phyloP scores from a whole-genome alignment of 2,113 vertebrate genomes.

The Peucedramus taeniatus region DNA sequence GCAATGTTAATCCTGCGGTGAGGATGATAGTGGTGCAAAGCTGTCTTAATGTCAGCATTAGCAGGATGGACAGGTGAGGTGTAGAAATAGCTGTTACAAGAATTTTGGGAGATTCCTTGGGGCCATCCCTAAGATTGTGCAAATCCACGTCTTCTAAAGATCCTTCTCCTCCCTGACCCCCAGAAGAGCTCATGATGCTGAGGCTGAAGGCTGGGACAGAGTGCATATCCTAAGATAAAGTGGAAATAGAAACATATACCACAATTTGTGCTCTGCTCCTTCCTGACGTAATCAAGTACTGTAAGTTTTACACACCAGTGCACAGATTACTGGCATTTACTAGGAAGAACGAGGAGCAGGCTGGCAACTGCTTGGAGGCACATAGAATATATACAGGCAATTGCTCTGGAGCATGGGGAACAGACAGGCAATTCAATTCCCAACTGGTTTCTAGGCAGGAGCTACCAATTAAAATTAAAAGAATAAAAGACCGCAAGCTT shows the following conservation, averaged over 20 bases:
- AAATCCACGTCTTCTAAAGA: neutral
- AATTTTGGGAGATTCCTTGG: neutral
- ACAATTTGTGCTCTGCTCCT: neutral
- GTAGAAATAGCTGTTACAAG: neutral
- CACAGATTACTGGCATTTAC: conserved; percentile 48
- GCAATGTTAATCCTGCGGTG: neutral
- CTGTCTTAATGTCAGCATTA: neutral
- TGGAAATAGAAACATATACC: neutral
- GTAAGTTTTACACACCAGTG: conserved; percentile 28
- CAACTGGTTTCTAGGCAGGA: conserved; percentile 60
- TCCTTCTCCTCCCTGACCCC: neutral
- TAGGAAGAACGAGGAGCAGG: conserved; percentile 19
- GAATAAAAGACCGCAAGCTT: conserved; percentile 41
- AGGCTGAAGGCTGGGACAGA: neutral
- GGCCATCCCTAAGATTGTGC: neutral
- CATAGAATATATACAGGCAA: conserved; percentile 19
- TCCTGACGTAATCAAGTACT: neutral
- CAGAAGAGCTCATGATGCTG: neutral
- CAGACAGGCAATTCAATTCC: conserved; percentile 48
- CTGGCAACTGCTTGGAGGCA: conserved; percentile 44
- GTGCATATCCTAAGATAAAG: neutral
- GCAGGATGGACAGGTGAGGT: neutral
- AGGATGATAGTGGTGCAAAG: neutral
- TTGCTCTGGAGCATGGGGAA: conserved; percentile 28
- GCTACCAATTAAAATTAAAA: conserved; percentile 68